Percentiles rank a stretch among this genome's conserved stretches.
phyloP scores from a whole-genome alignment of 2,113 vertebrate genomes.

The Rostratula benghalensis region DNA sequence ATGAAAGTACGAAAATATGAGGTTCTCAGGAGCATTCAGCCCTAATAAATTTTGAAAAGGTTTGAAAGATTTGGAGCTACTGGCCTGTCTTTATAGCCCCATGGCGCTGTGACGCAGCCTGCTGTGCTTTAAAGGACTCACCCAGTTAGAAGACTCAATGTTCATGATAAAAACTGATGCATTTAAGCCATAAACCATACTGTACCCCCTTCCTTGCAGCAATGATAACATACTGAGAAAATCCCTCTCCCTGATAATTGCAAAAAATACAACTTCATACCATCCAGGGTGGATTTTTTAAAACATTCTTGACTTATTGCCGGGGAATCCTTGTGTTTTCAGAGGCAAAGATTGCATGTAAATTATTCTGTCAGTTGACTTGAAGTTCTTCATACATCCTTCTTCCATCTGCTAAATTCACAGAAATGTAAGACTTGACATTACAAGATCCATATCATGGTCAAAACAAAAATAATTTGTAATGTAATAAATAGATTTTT shows the following conservation, averaged over 20 bases:
- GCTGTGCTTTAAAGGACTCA: constrained; percentile 37
- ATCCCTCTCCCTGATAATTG: not conserved
- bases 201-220: not conserved
- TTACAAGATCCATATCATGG: not conserved
- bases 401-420: constrained; percentile 31
- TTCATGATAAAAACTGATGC: not conserved
- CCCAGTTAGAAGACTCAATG: constrained; percentile 1
- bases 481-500: not conserved
- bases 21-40: constrained; percentile 67
- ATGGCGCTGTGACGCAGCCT: constrained; percentile 20
- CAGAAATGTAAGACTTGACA: constrained; percentile 38
- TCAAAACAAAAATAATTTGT: constrained; percentile 3
- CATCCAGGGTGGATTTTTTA: not conserved
- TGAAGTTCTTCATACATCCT: constrained; percentile 16
- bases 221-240: not conserved
- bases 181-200: not conserved
- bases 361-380: constrained; percentile 39
- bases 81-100: constrained; percentile 50
- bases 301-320: not conserved
- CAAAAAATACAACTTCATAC: not conserved
- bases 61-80: constrained; percentile 66
- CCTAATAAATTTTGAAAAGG: constrained; percentile 57
- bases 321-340: constrained; percentile 23
- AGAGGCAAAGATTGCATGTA: constrained; percentile 6
- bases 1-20: constrained; percentile 66